A percentile compares a stretch with the other conserved stretches of the same genome.
Conservation (phyloP, 2,113 vertebrate genomes). For the Nematolebias whitei region DNA sequence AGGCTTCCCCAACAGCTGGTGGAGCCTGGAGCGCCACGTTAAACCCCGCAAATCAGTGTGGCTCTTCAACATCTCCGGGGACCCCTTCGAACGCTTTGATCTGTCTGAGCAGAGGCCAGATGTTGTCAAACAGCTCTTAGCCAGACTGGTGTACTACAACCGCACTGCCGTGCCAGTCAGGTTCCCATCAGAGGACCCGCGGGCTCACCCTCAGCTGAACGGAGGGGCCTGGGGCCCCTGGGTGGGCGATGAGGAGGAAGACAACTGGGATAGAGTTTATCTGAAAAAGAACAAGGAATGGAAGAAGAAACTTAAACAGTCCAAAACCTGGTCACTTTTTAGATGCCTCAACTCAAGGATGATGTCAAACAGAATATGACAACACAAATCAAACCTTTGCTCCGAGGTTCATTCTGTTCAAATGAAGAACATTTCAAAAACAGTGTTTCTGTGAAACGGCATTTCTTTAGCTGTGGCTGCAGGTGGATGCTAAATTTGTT, state of each 20-base stretch:
- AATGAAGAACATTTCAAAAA: neutral
- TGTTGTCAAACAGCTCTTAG: slow-evolving; percentile 87
- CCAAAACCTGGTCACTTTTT: slow-evolving; percentile 90
- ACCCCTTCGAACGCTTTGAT: slow-evolving; percentile 92
- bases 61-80: slow-evolving; percentile 95
- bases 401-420: neutral
- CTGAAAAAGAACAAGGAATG: slow-evolving; percentile 77
- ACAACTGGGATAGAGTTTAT: slow-evolving; percentile 68
- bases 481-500: neutral
- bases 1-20: slow-evolving; percentile 90
- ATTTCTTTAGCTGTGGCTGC: neutral
- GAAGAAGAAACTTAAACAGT: slow-evolving; percentile 85
- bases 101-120: slow-evolving; percentile 87
- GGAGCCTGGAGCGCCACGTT: slow-evolving; percentile 91
- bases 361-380: slow-evolving; percentile 93
- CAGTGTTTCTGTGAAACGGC: neutral
- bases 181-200: slow-evolving; percentile 91
- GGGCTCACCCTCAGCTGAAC: slow-evolving; percentile 91
- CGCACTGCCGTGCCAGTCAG: slow-evolving; percentile 91
- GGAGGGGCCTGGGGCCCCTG: slow-evolving; percentile 96
- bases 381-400: neutral
- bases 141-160: slow-evolving; percentile 89
- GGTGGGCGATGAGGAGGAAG: slow-evolving; percentile 88
- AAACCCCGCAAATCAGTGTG: slow-evolving; percentile 83
- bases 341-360: slow-evolving; percentile 91